phyloP scores from a whole-genome alignment of 2,113 vertebrate species.

The Psephotus haematonotus region DNA sequence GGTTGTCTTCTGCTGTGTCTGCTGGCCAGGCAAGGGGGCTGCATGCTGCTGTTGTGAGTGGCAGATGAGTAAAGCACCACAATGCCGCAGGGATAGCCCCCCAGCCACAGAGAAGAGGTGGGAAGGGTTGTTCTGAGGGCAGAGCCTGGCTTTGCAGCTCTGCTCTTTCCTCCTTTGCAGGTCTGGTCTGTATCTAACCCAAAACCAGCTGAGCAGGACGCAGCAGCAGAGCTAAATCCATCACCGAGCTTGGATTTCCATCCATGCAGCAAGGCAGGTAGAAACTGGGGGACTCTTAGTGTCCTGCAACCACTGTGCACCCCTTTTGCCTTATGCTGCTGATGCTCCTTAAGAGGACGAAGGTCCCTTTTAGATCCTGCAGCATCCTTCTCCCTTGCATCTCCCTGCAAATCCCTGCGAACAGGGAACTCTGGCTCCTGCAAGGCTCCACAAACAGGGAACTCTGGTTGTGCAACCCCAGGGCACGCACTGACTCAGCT shows the following conservation, averaged over 20 bases:
- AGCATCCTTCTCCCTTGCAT: not conserved
- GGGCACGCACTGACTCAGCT: not conserved
- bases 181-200: not conserved
- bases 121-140: not conserved
- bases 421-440: not conserved
- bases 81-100: not conserved
- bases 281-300: not conserved
- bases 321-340: not conserved
- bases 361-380: not conserved
- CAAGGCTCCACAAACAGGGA: not conserved
- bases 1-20: not conserved
- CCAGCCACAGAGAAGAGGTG: not conserved
- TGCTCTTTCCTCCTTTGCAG: not conserved
- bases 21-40: rapidly evolving
- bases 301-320: not conserved
- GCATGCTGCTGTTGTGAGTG: not conserved
- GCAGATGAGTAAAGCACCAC: not conserved
- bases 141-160: not conserved
- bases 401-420: not conserved
- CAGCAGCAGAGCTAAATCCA: not conserved
- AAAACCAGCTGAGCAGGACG: rapidly evolving
- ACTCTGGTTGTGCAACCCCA: not conserved
- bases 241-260: not conserved
- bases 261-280: not conserved
- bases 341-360: not conserved